Conservation (phyloP, 2,113 vertebrate genomes). For the Crotalus helleri region DNA sequence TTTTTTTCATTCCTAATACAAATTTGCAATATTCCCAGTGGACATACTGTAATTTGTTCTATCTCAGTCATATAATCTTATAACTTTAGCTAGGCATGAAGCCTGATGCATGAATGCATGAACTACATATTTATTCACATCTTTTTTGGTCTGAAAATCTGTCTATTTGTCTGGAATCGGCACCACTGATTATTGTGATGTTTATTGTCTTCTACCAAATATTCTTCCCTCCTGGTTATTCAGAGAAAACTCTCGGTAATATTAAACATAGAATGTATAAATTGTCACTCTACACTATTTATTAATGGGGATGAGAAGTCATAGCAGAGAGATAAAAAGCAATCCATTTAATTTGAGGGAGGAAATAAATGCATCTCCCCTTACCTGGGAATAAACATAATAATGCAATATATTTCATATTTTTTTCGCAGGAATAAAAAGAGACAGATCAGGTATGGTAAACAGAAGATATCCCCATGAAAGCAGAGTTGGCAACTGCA, state of each 20-base stretch:
- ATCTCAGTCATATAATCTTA: neutral
- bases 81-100: neutral
- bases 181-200: neutral
- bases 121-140: neutral
- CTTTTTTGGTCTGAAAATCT: neutral
- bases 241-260: neutral
- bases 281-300: neutral
- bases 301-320: neutral
- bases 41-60: neutral
- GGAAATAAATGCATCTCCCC: neutral
- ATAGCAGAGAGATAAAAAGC: neutral
- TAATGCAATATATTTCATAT: neutral
- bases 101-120: neutral
- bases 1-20: neutral
- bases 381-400: neutral
- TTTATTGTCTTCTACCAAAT: neutral
- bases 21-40: neutral
- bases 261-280: neutral
- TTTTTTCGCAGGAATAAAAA: neutral
- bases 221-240: neutral
- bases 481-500: neutral
- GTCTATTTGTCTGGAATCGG: neutral
- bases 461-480: neutral
- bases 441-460: neutral
- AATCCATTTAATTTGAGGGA: neutral